These are phyloP conservation scores for Hemiscyllium ocellatum DNA, from an alignment of 2,113 vertebrate genomes.

Conservation along the genomic window DNA sequence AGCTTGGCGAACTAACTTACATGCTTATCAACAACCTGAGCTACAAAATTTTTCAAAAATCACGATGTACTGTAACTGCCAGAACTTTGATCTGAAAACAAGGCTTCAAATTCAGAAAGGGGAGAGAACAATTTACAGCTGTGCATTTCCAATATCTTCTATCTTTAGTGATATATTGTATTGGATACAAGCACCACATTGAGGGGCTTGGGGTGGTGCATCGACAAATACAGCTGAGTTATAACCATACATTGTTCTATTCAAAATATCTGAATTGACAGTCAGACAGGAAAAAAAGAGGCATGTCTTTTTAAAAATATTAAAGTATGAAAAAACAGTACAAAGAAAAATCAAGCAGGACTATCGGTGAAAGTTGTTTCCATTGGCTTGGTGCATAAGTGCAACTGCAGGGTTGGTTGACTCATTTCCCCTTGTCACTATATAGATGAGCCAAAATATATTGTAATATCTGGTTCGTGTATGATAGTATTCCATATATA, in stretches of 20 bases:
- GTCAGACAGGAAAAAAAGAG: not conserved
- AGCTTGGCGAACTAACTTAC: no score
- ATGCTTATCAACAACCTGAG: no score
- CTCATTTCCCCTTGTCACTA: no score
- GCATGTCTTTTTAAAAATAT: not conserved
- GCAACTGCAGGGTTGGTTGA: not conserved
- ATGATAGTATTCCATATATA: not conserved
- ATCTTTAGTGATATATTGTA: not conserved
- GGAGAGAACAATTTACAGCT: not conserved
- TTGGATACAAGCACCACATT: not conserved
- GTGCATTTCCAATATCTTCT: not conserved
- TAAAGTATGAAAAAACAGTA: not conserved
- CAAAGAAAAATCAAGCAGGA: not conserved
- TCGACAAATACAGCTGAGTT: not conserved
- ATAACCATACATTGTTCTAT: not conserved
- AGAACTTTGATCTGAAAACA: not conserved
- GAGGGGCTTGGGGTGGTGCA: no score
- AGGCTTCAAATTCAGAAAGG: not conserved
- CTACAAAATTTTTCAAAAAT: no score
- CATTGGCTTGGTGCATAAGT: not conserved
- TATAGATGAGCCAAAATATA: not conserved
- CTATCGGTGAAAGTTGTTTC: not conserved
- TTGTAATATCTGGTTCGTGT: not conserved
- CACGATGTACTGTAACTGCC: no score
- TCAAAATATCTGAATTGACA: not conserved